Percentiles rank a stretch among this genome's conserved stretches.
Evolutionary conservation across 2,888 invertebrate species (phyloP).

Genomic region (Torymus tubicola): DNA sequence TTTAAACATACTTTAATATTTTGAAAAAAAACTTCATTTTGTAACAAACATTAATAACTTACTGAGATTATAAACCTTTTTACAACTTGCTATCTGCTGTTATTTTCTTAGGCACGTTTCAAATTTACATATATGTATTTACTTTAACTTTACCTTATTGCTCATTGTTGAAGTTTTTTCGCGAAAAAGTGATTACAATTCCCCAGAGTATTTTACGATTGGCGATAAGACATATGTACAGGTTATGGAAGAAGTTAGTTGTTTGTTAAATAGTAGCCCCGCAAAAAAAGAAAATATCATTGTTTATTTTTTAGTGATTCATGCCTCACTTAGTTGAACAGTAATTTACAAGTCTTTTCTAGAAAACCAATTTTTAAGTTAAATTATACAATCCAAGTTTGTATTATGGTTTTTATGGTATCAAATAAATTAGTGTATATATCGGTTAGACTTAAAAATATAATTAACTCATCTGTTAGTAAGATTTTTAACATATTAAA

Average conservation of each 20-base stretch:
- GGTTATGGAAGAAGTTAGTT: background rate
- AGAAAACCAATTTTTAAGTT: background rate
- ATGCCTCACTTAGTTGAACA: background rate
- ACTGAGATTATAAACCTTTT: too few species aligned
- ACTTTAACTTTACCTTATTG: too few species aligned
- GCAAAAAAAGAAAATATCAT: background rate
- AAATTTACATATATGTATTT: background rate
- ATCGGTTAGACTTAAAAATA: too few species aligned
- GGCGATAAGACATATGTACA: background rate
- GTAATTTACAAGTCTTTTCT: background rate
- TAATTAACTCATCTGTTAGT: too few species aligned
- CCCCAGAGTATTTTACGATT: conserved; percentile 6
- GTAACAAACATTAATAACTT: too few species aligned
- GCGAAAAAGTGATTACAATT: background rate
- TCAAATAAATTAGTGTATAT: too few species aligned
- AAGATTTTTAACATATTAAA: too few species aligned
- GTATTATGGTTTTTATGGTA: too few species aligned
- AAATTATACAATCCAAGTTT: too few species aligned
- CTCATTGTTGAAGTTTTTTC: background rate
- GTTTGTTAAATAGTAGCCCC: background rate
- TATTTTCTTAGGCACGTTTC: background rate
- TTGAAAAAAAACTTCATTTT: too few species aligned
- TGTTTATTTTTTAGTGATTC: conserved; percentile 16
- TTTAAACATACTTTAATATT: too few species aligned
- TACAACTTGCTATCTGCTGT: too few species aligned